These are phyloP conservation scores for Propithecus coquereli DNA, from an alignment of 2,113 vertebrate genomes.

Conservation along the genomic window DNA sequence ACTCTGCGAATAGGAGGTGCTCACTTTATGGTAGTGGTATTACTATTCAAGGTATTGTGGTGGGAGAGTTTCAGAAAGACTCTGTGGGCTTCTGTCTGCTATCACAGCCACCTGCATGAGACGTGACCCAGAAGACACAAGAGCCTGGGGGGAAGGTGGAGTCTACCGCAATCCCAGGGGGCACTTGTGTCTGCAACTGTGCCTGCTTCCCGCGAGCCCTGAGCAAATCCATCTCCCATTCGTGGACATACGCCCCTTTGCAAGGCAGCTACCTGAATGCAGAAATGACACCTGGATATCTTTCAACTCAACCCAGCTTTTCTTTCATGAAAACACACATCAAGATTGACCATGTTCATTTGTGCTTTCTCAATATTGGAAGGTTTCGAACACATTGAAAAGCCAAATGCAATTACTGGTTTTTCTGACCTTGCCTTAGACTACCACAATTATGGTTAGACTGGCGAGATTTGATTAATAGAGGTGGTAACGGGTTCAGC, in stretches of 20 bases:
- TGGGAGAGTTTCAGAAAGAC: background rate
- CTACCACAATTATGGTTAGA: background rate
- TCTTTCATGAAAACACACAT: background rate
- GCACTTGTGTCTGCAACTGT: too few species aligned
- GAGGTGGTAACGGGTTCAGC: background rate
- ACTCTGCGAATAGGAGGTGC: background rate
- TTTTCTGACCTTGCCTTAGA: background rate
- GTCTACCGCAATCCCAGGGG: background rate
- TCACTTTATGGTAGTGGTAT: too few species aligned
- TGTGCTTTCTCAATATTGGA: background rate
- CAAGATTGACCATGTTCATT: background rate
- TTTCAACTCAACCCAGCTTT: background rate
- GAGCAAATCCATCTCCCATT: rapidly evolving
- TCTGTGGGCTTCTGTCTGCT: background rate
- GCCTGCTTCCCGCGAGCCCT: rapidly evolving
- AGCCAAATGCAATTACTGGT: background rate
- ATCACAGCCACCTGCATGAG: background rate
- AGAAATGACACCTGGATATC: background rate
- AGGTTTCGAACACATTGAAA: background rate
- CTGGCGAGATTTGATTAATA: background rate
- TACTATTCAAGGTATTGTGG: background rate
- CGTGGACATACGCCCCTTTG: rapidly evolving
- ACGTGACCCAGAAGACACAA: background rate
- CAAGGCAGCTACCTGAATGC: too few species aligned
- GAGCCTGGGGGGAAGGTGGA: background rate